These are phyloP conservation scores for Selene dorsalis DNA, from an alignment of 2,797 vertebrate genomes.

Conservation along the genomic window DNA sequence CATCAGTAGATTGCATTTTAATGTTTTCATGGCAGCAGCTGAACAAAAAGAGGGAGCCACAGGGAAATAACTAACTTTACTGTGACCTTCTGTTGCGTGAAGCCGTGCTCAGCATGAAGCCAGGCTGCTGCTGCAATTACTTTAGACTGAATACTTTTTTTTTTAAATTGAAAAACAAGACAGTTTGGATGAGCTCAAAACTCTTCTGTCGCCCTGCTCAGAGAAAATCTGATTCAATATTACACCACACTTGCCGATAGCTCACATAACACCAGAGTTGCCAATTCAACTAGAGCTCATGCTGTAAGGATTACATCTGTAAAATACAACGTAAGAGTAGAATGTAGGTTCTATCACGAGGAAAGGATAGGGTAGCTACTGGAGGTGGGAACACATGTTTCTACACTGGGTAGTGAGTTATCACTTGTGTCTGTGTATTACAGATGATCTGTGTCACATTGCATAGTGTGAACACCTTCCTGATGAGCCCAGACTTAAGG, in stretches of 20 bases:
- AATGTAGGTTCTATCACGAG: background rate
- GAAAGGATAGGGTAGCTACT: background rate
- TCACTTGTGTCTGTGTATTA: slow-evolving; percentile 24
- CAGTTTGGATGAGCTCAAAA: slow-evolving; percentile 10
- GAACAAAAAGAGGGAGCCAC: slow-evolving; percentile 13
- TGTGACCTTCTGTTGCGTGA: background rate
- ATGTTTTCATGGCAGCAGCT: background rate
- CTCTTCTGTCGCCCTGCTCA: background rate
- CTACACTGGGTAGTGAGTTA: slow-evolving; percentile 1
- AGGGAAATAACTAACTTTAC: background rate
- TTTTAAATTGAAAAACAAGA: slow-evolving; percentile 4
- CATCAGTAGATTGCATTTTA: background rate
- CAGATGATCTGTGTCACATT: slow-evolving; percentile 41
- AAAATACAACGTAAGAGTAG: background rate
- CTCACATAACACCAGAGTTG: too few relatives aligned
- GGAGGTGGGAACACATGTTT: slow-evolving; percentile 14
- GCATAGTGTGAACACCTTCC: slow-evolving; percentile 27
- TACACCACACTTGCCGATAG: background rate
- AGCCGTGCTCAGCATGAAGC: background rate
- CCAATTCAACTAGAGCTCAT: background rate
- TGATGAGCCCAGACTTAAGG: slow-evolving; percentile 15
- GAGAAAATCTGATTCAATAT: background rate
- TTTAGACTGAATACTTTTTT: background rate
- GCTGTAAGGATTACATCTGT: background rate
- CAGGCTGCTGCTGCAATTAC: background rate